Base-by-base conservation (phyloP, 2,888 invertebrate genomes). In the Aporophyla nigra region DNA sequence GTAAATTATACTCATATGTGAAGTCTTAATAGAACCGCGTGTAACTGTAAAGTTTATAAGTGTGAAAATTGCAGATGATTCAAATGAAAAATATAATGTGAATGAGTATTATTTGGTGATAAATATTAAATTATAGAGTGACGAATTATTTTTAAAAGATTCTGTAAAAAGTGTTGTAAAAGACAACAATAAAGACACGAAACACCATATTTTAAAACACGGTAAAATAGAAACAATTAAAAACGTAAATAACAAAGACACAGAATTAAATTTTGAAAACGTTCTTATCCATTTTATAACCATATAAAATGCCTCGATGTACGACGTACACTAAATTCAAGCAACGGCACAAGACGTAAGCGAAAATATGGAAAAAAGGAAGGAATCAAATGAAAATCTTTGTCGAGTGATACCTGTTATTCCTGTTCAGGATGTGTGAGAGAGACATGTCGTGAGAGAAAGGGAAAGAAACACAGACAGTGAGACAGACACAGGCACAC, bases 391-490 rank as follows among this genome's bases (percentile, higher is more conserved):
- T 91, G 92, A 92, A 90, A 89, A 90, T 88, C 51, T 86, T 88
- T 89, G 87, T 92, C 93, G 91, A 93, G 93, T 95, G 94, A 95
- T 96, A 96, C 96, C 96, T 96, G 96, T 96, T 94, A 96, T 96
- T 95, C 96, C 96, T 96, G 96, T 91, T 93, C 93, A 92, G 93
- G 94, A 93, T 94, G 93, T 95, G 95, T 96, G 95, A 94, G 95
- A 95, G 94, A 96, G 96, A 95, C 95, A 95, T 95, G 96, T 96
- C 86, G 95, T 95, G 96, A 95, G 90, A 95, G 92, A 96, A 91
- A 95, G 94, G 95, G 96, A 96, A 92, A 96, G 96, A 96, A 96
- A 96, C 95, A 96, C 94, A 96, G 93, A 96, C 91, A 94, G 95
- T 96, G 95, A 96, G 95, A 96, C 94, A 96, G 94, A 96, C 90